Evolutionary conservation across 2,797 vertebrate species (phyloP).

Genomic region (Champsocephalus esox): DNA sequence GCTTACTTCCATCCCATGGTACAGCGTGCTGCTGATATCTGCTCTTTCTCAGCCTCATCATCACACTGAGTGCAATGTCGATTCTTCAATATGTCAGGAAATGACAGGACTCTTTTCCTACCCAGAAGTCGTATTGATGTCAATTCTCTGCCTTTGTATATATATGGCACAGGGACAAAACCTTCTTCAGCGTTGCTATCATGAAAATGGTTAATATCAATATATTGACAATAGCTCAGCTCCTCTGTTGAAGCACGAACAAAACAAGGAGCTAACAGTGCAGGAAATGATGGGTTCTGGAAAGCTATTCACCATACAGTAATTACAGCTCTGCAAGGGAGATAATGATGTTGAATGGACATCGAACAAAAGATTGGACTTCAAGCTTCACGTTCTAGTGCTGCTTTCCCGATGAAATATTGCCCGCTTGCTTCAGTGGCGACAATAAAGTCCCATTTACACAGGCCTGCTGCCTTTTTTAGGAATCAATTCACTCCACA

Average conservation of each 20-base stretch:
- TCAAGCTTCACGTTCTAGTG: slow-evolving; percentile 58
- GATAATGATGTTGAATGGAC: slow-evolving; percentile 78
- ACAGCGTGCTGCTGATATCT: background rate
- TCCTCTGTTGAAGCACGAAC: slow-evolving; percentile 49
- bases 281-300: slow-evolving; percentile 74
- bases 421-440: slow-evolving; percentile 32
- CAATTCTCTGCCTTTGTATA: slow-evolving; percentile 39
- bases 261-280: slow-evolving; percentile 70
- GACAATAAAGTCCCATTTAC: slow-evolving; percentile 55
- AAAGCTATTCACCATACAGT: slow-evolving; percentile 71
- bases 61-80: slow-evolving; percentile 34
- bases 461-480: slow-evolving; percentile 30
- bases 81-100: slow-evolving; percentile 30
- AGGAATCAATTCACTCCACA: slow-evolving; percentile 41
- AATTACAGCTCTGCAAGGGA: slow-evolving; percentile 73
- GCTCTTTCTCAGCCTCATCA: slow-evolving; percentile 5
- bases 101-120: slow-evolving; percentile 23
- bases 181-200: slow-evolving; percentile 16
- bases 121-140: slow-evolving; percentile 34
- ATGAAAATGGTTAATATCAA: slow-evolving; percentile 65
- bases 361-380: slow-evolving; percentile 72
- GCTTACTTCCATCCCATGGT: background rate
- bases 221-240: slow-evolving; percentile 67
- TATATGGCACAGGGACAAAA: slow-evolving; percentile 33
- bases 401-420: slow-evolving; percentile 68